These are phyloP conservation scores for Cryptosula pallasiana DNA, from an alignment of 2,888 invertebrate genomes.

Conservation along the genomic window DNA sequence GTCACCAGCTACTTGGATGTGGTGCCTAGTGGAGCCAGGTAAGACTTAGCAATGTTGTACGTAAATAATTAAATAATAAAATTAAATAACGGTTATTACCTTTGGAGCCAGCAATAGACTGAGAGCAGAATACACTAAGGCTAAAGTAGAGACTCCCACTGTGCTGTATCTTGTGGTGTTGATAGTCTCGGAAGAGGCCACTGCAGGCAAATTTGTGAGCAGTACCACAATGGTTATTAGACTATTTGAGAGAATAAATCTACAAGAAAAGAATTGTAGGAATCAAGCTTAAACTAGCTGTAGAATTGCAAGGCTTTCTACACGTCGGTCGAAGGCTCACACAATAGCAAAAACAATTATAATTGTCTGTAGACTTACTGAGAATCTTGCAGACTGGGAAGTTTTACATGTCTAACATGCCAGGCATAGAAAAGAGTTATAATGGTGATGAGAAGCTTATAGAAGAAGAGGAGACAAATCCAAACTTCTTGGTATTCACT, in stretches of 20 bases:
- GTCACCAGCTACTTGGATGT: no score
- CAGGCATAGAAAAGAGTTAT: constrained; percentile 17
- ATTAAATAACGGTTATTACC: not conserved
- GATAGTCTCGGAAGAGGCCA: constrained; percentile 7
- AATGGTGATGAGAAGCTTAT: not conserved
- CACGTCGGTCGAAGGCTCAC: no score
- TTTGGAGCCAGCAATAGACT: constrained; percentile 5
- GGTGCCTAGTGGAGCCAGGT: no score
- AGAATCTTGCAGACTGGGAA: constrained; percentile 21
- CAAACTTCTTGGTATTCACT: not conserved
- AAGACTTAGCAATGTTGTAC: no score
- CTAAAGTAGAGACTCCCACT: not conserved
- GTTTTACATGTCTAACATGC: constrained; percentile 8
- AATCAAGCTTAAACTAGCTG: no score
- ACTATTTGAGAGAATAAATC: constrained; percentile 17
- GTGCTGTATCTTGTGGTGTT: constrained; percentile 1
- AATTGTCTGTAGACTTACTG: no score
- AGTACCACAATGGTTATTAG: not conserved
- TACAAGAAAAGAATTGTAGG: no score
- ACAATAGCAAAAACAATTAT: no score
- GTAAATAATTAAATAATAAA: no score
- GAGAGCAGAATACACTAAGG: not conserved
- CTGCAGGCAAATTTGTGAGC: constrained; percentile 18
- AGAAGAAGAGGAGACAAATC: not conserved
- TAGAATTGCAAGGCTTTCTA: no score